phyloP scores from a whole-genome alignment of 2,888 invertebrate species.

The Lycocerus yunnanus region DNA sequence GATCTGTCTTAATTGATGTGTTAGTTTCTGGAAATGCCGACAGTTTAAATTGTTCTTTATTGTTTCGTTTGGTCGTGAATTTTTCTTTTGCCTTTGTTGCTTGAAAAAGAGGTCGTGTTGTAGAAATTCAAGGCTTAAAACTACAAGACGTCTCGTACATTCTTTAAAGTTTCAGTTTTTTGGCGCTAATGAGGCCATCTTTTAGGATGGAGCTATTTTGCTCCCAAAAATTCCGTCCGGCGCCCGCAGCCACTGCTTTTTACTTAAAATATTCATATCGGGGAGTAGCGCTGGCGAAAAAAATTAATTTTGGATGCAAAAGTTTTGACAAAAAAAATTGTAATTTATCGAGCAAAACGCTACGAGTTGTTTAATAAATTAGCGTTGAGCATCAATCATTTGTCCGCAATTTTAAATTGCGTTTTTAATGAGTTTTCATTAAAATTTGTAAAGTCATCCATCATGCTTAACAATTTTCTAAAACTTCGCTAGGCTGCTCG shows the following conservation, averaged over 20 bases:
- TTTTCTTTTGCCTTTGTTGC: slow-evolving; percentile 27
- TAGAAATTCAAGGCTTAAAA: slow-evolving; percentile 14
- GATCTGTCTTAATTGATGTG: slow-evolving; percentile 51
- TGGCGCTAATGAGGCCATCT: neutral
- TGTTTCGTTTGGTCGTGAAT: slow-evolving; percentile 36
- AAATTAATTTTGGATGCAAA: neutral
- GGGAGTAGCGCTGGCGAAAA: neutral
- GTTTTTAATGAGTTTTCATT: slow-evolving; percentile 29
- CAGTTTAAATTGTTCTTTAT: slow-evolving; percentile 48
- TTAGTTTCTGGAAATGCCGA: slow-evolving; percentile 51
- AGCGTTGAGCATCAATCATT: slow-evolving; percentile 21
- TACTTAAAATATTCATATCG: neutral
- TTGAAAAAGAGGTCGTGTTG: slow-evolving; percentile 26
- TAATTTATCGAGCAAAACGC: neutral
- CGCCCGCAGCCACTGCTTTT: neutral
- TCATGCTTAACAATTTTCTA: slow-evolving; percentile 24
- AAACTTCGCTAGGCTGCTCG: neutral
- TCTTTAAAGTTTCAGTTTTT: neutral
- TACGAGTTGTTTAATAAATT: slow-evolving; percentile 1
- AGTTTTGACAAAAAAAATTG: neutral
- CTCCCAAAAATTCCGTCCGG: neutral
- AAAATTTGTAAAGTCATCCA: slow-evolving; percentile 24
- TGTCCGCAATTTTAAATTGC: slow-evolving; percentile 16
- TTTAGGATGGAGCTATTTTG: neutral
- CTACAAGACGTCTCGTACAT: neutral